A percentile compares a stretch with the other conserved stretches of the same genome.
Conservation (phyloP, 1,140 invertebrate species). For the Zaprionus capensis region DNA sequence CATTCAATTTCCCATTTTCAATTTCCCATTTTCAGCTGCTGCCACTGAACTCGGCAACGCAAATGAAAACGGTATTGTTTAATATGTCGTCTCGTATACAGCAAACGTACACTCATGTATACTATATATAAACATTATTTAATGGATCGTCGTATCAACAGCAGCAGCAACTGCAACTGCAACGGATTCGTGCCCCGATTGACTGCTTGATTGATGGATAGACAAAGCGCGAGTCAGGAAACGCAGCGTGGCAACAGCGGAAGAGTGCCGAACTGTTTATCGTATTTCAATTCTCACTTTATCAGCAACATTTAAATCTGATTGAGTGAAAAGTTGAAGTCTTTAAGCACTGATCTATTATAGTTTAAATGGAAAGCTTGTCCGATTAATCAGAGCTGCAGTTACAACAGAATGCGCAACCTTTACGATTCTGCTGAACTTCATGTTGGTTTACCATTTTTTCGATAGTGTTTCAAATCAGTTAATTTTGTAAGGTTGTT, state of each 20-base stretch:
- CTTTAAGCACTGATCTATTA: background rate
- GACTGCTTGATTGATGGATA: constrained; percentile 19
- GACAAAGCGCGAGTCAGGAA: constrained; percentile 14
- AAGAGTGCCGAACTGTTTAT: background rate
- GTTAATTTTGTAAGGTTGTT: too few species aligned
- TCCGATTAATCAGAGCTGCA: background rate
- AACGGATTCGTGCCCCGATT: background rate
- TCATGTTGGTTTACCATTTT: too few species aligned
- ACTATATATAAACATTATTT: background rate
- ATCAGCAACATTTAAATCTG: background rate
- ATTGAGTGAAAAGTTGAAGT: constrained; percentile 3
- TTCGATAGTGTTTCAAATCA: too few species aligned
- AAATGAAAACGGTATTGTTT: constrained; percentile 33
- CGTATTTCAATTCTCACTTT: background rate
- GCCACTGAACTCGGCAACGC: constrained; percentile 10
- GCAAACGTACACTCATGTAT: background rate
- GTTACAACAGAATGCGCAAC: background rate
- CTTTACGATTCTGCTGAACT: background rate
- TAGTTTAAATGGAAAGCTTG: background rate
- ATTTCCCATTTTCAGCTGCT: constrained; percentile 7
- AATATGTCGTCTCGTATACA: constrained; percentile 14
- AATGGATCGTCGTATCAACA: constrained; percentile 12
- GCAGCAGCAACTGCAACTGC: constrained; percentile 3
- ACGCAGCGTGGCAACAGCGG: constrained; percentile 1
- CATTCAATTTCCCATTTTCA: constrained; percentile 23